Evolutionary conservation across 2,113 vertebrate species (phyloP).

Genomic region (Sinocyclocheilus grahami): DNA sequence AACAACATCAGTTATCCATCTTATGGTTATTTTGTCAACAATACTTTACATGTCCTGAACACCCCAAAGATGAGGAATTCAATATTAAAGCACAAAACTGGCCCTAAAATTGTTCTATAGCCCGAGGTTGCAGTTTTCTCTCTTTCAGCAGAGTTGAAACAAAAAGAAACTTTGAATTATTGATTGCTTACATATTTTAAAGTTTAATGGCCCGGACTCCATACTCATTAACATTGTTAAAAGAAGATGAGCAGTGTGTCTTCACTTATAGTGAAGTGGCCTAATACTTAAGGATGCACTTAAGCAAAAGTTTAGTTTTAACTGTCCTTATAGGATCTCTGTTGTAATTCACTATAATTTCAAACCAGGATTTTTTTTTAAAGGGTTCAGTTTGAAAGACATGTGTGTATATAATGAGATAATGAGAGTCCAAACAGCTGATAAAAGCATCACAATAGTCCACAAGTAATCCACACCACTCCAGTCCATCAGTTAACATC

Average conservation of each 20-base stretch:
- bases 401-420: too few species aligned
- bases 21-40: conserved; percentile 4
- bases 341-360: too few species aligned
- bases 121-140: background rate
- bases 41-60: background rate
- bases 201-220: conserved; percentile 51
- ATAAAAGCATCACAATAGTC: background rate
- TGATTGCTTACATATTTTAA: conserved; percentile 52
- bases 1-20: background rate
- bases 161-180: conserved; percentile 47
- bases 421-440: background rate
- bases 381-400: background rate
- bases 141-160: conserved; percentile 21
- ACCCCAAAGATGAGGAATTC: conserved; percentile 26
- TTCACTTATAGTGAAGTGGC: too few species aligned
- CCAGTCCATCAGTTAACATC: too few species aligned
- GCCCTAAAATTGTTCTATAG: conserved; percentile 12
- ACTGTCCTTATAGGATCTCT: too few species aligned
- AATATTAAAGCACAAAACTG: conserved; percentile 32
- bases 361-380: too few species aligned
- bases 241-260: conserved; percentile 12
- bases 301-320: background rate
- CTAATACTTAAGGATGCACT: background rate
- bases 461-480: too few species aligned
- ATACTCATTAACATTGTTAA: conserved; percentile 43